These are phyloP conservation scores for Rostratula benghalensis DNA, from an alignment of 2,113 vertebrate species.

Conservation along the genomic window DNA sequence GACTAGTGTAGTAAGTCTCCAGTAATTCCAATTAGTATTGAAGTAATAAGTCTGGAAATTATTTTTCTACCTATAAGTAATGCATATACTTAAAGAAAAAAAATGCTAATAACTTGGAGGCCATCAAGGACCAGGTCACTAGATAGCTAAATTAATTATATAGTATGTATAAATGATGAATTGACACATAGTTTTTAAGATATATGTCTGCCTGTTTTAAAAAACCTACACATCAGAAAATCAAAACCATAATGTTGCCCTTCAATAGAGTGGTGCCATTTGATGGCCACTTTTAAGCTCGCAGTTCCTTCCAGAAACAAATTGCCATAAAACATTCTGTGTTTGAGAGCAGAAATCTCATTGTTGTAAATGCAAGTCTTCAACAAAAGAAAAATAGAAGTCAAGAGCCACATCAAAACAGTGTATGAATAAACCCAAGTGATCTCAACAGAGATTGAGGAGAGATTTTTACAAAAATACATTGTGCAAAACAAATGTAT, in stretches of 20 bases:
- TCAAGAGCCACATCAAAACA: neutral
- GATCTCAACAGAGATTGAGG: fast-evolving
- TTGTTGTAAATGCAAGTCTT: neutral
- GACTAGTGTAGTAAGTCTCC: conserved; percentile 23
- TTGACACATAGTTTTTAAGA: neutral
- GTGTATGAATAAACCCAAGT: neutral
- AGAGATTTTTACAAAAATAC: neutral
- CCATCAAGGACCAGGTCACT: neutral
- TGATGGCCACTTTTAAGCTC: neutral
- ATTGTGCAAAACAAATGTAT: neutral
- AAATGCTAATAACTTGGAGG: neutral
- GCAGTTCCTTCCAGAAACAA: neutral
- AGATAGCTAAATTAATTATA: neutral
- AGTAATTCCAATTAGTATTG: conserved; percentile 35
- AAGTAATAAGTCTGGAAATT: neutral
- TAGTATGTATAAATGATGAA: neutral
- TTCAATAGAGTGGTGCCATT: neutral
- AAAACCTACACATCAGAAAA: neutral
- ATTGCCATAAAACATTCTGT: neutral
- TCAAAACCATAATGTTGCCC: neutral
- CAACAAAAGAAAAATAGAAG: neutral
- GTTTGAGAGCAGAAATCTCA: neutral
- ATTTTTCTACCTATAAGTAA: conserved; percentile 1
- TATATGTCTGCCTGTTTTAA: neutral
- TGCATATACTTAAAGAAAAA: neutral